phyloP scores from a whole-genome alignment of 2,888 invertebrate genomes.

The Masnerella sp. region DNA sequence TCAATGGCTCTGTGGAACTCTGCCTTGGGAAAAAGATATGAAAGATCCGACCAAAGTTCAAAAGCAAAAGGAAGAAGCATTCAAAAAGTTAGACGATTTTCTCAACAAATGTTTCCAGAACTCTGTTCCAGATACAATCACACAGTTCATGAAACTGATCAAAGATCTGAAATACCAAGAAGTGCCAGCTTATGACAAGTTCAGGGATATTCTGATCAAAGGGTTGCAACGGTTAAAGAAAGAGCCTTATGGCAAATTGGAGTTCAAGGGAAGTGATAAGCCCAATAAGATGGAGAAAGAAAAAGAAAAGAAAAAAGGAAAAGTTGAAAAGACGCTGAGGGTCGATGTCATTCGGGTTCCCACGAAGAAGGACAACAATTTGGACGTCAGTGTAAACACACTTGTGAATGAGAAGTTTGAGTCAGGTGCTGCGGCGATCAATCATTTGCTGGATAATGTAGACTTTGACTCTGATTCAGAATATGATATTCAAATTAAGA shows the following conservation, averaged over 20 bases:
- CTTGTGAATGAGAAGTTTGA: constrained; percentile 34
- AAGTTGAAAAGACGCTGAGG: not conserved
- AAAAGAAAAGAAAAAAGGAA: not conserved
- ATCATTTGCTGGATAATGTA: constrained; percentile 41
- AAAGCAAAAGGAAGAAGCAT: constrained; percentile 83
- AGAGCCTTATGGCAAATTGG: constrained; percentile 80
- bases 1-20: constrained; percentile 90
- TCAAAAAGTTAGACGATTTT: constrained; percentile 79
- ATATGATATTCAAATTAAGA: constrained; percentile 51
- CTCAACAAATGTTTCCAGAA: constrained; percentile 77
- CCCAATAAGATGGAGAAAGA: not conserved
- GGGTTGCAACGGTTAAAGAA: constrained; percentile 83
- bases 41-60: constrained; percentile 81
- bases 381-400: constrained; percentile 32
- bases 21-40: constrained; percentile 91
- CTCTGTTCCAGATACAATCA: constrained; percentile 73
- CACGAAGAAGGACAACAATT: constrained; percentile 7
- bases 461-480: constrained; percentile 53
- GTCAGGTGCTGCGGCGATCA: constrained; percentile 37
- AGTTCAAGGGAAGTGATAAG: constrained; percentile 75
- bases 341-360: constrained; percentile 15
- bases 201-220: constrained; percentile 82
- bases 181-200: constrained; percentile 86
- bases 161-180: constrained; percentile 84
- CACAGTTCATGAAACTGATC: constrained; percentile 83